Base-by-base conservation (phyloP, 2,888 invertebrate genomes). In the Prostheceraeus crozeri region DNA sequence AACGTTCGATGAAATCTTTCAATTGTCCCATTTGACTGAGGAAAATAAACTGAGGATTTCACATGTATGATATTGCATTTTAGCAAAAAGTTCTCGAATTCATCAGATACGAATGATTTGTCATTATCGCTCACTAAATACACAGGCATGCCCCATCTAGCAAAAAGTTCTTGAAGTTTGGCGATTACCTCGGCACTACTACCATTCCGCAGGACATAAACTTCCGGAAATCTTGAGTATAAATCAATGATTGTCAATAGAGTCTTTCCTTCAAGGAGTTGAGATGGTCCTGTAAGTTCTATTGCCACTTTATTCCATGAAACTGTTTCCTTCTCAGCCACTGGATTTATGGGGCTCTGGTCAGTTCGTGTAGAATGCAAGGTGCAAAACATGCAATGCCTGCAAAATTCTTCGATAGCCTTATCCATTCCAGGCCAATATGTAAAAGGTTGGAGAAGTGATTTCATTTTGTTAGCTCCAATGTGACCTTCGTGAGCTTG, bases 1-100 rank as follows among this genome's bases (percentile, higher is more conserved):
- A 40, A 21, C 16, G 40, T 40, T 40, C 16, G 19, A 21, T 40
- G 40, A 40, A 40, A 21, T 40, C 40, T 40, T 21, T 40, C 40
- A 40, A 40, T 21, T 16, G 40, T 40, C 19, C 16, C 14, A 40
- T 40, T 40, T 16, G 40, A 14, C 40, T 40, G 40, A 21, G 40
- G n/a, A 40, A 16, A 40, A 40, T n/a, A 40, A 16, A 40, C 40
- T 40, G 40, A 40, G 19, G 40, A 40, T 40, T 40, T 40, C 14
- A 40, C 40, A 40, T 40, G 40, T n/a, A 16, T 40, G 19, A 40
- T 40, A n/a, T 40, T 40, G 19, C 19, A 16, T 16, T 14, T 40
- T 16, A 21, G 16, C 14, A 40, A 21, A 40, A 40, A 40, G 14
- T 40, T 40, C 40, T 40, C n/a, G 19, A 40, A 40, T 40, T 40